These are phyloP conservation scores for Brachypodius melanocephalos DNA, from an alignment of 2,113 vertebrate genomes.

Conservation along the genomic window DNA sequence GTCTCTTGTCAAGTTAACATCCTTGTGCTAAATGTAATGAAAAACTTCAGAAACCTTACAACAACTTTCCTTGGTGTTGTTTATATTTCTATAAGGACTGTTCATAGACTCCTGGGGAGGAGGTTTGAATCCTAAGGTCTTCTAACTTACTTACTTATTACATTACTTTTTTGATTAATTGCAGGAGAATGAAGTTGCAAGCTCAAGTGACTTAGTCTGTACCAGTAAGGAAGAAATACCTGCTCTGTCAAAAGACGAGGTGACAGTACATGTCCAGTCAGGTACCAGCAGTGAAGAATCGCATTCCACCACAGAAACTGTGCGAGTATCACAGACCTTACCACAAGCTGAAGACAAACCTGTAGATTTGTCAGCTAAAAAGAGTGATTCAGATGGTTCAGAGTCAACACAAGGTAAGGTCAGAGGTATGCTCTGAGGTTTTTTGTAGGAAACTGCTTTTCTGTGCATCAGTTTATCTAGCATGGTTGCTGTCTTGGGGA, in stretches of 20 bases:
- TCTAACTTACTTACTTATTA: not conserved
- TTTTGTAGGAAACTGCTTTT: not conserved
- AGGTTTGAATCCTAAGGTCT: not conserved
- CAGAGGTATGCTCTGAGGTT: not conserved
- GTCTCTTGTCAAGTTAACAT: not conserved
- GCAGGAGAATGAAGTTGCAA: constrained; percentile 27
- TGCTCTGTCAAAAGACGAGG: not conserved
- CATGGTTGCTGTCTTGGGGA: not conserved
- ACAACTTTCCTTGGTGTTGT: not conserved
- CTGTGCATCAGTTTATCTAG: not conserved
- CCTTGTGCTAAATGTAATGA: not conserved
- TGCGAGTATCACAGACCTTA: not conserved
- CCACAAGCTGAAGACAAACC: constrained; percentile 69
- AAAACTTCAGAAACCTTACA: not conserved
- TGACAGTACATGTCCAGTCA: not conserved
- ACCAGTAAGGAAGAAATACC: not conserved
- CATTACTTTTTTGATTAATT: not conserved
- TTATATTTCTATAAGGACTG: not conserved
- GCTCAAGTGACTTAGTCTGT: not conserved
- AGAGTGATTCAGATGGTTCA: constrained; percentile 60
- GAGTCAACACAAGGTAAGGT: constrained; percentile 68
- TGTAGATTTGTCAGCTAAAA: constrained; percentile 89
- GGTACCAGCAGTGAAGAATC: constrained; percentile 26
- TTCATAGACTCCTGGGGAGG: not conserved
- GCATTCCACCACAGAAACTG: constrained; percentile 19